Conservation (phyloP, 2,888 invertebrate species). For the Limnephilus rhombicus region DNA sequence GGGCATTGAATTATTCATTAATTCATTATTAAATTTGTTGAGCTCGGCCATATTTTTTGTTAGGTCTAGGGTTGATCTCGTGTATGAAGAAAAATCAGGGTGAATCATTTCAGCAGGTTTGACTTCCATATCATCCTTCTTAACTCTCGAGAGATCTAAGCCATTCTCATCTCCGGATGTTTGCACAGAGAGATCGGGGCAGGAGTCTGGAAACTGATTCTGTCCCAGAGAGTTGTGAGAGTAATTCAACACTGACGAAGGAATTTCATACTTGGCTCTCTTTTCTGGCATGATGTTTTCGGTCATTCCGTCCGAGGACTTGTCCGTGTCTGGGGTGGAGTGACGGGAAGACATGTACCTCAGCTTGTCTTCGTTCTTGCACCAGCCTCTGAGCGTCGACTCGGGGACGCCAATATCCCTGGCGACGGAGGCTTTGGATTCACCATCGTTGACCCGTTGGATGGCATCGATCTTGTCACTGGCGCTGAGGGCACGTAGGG, state of each 20-base stretch:
- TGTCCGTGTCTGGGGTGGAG: slow-evolving; percentile 84
- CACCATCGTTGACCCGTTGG: slow-evolving; percentile 89
- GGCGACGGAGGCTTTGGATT: slow-evolving; percentile 91
- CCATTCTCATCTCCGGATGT: slow-evolving; percentile 71
- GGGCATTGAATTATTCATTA: slow-evolving; percentile 68
- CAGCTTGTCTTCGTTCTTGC: slow-evolving; percentile 89
- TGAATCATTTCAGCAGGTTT: slow-evolving; percentile 70
- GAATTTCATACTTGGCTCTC: slow-evolving; percentile 67
- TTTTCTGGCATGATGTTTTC: slow-evolving; percentile 68
- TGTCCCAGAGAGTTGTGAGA: slow-evolving; percentile 59
- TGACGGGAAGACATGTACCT: slow-evolving; percentile 83
- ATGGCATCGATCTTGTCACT: slow-evolving; percentile 90
- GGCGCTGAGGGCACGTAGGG: slow-evolving; percentile 86
- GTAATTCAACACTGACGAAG: slow-evolving; percentile 65
- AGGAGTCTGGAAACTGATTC: slow-evolving; percentile 70
- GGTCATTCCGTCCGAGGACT: slow-evolving; percentile 77
- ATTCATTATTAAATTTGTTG: slow-evolving; percentile 65
- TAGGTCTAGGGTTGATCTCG: slow-evolving; percentile 71
- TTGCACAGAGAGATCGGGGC: slow-evolving; percentile 75
- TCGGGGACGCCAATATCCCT: slow-evolving; percentile 92
- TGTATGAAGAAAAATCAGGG: slow-evolving; percentile 70
- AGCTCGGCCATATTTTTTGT: slow-evolving; percentile 66
- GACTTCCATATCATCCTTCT: slow-evolving; percentile 65
- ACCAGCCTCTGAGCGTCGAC: slow-evolving; percentile 92
- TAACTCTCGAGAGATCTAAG: slow-evolving; percentile 70